phyloP scores from a whole-genome alignment of 2,797 vertebrate genomes.

The Remorina albescens region DNA sequence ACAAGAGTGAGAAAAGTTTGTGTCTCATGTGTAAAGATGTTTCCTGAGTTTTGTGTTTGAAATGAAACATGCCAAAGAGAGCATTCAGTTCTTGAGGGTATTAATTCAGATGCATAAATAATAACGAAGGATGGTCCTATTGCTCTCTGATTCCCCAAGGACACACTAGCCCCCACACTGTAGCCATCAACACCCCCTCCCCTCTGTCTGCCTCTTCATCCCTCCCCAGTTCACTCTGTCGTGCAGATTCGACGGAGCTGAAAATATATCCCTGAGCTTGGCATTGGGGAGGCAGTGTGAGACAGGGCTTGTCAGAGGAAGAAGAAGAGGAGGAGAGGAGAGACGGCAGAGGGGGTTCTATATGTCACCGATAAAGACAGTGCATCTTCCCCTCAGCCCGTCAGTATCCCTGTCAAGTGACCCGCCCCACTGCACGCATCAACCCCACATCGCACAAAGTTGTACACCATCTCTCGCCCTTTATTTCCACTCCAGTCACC shows the following conservation, averaged over 20 bases:
- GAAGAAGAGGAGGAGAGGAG: neutral
- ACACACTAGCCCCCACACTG: neutral
- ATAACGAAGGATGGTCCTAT: neutral
- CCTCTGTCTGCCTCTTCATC: constrained; percentile 1
- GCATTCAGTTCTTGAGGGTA: constrained; percentile 4
- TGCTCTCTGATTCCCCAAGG: neutral
- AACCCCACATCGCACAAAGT: neutral
- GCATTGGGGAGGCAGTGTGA: constrained; percentile 27
- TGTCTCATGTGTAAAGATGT: neutral
- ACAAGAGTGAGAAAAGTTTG: neutral
- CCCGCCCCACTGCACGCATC: constrained; percentile 21
- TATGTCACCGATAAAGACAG: constrained; percentile 62
- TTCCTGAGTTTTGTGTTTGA: constrained; percentile 12
- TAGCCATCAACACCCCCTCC: neutral
- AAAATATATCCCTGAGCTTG: constrained; percentile 52
- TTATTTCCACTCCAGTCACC: constrained; percentile 24
- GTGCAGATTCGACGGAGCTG: constrained; percentile 31
- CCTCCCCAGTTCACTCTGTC: constrained; percentile 2
- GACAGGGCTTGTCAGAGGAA: constrained; percentile 41
- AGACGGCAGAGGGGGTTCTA: constrained; percentile 5
- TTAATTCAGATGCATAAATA: constrained; percentile 32
- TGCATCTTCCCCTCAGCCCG: neutral
- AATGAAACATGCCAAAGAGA: neutral
- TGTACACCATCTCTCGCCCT: neutral
- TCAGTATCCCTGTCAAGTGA: constrained; percentile 3